Evolutionary conservation across 2,888 invertebrate species (phyloP).

Genomic region (Dioctria linearis): DNA sequence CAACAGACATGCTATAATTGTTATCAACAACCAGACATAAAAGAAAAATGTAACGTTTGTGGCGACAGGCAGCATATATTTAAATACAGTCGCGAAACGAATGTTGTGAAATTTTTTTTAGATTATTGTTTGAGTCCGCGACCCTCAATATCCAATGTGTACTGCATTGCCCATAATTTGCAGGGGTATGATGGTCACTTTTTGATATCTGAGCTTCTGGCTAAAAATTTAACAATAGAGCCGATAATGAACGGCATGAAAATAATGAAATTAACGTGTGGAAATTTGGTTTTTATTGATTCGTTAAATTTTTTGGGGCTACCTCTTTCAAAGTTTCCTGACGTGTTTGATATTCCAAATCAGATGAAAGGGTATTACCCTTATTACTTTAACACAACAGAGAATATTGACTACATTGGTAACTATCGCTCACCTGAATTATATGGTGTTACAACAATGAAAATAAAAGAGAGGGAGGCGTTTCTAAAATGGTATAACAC

Average conservation of each 20-base stretch:
- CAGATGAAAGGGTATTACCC: conserved; percentile 36
- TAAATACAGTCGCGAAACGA: neutral
- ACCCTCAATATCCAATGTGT: conserved; percentile 11
- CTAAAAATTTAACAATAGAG: conserved; percentile 37
- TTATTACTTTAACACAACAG: conserved; percentile 39
- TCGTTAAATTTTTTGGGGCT: conserved; percentile 44
- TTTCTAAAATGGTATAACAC: no score
- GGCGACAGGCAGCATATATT: conserved; percentile 1
- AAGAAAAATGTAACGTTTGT: conserved; percentile 24
- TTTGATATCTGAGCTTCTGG: conserved; percentile 33
- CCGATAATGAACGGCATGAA: conserved; percentile 33
- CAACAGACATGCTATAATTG: conserved; percentile 9
- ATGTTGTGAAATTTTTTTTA: neutral
- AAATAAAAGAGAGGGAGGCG: neutral
- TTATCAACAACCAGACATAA: neutral
- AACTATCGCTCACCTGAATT: conserved; percentile 27
- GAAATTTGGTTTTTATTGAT: conserved; percentile 25
- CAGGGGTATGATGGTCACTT: conserved; percentile 37
- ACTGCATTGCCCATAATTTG: conserved; percentile 41
- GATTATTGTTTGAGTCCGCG: neutral
- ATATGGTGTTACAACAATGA: conserved; percentile 42
- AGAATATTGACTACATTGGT: conserved; percentile 47
- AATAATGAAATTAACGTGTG: conserved; percentile 28
- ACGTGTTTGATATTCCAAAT: conserved; percentile 45
- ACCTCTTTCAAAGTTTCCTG: conserved; percentile 21